These are phyloP conservation scores for Pelobates fuscus DNA, from an alignment of 2,113 vertebrate genomes.

Conservation along the genomic window DNA sequence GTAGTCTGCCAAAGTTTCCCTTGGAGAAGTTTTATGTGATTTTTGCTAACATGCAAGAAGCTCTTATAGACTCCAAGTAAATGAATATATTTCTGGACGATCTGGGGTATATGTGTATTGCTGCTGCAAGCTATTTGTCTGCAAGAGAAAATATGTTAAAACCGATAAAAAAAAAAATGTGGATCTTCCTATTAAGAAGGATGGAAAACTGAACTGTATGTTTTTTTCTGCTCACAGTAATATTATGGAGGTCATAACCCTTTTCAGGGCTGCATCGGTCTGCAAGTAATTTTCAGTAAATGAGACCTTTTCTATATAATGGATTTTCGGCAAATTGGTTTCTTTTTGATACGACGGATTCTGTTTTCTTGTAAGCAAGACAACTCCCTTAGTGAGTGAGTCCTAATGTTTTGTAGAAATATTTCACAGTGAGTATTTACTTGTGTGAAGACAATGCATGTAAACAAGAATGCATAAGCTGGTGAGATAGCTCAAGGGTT, in stretches of 20 bases:
- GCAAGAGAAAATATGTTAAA: slow-evolving; percentile 12
- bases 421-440: neutral
- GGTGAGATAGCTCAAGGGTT: no score
- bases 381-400: slow-evolving; percentile 23
- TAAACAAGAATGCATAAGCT: neutral
- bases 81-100: neutral
- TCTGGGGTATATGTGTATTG: slow-evolving; percentile 14
- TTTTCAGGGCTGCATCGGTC: slow-evolving; percentile 22
- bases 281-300: slow-evolving; percentile 51
- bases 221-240: neutral
- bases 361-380: slow-evolving; percentile 4
- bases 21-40: slow-evolving; percentile 24
- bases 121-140: neutral
- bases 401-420: neutral
- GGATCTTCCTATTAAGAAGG: neutral
- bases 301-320: slow-evolving; percentile 45
- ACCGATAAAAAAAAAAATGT: neutral
- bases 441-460: neutral
- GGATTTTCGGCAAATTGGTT: slow-evolving; percentile 39
- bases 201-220: neutral
- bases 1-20: slow-evolving; percentile 39
- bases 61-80: neutral
- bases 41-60: neutral
- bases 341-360: slow-evolving; percentile 32
- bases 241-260: slow-evolving; percentile 50